phyloP scores from a whole-genome alignment of 2,888 invertebrate species.

The Megaustenia siamemsis region DNA sequence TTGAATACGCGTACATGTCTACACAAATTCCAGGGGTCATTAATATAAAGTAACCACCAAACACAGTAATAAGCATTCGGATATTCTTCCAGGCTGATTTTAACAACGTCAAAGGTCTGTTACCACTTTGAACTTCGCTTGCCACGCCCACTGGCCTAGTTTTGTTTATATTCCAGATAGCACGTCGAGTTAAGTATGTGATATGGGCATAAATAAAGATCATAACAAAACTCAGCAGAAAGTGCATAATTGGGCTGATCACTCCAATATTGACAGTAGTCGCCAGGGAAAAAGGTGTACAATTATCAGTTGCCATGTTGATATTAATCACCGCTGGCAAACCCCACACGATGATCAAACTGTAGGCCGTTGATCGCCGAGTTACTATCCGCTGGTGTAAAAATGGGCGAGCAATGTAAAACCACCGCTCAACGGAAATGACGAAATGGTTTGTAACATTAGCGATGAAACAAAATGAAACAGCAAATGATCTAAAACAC shows the following conservation, averaged over 20 bases:
- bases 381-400: conserved; percentile 1
- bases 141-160: not conserved
- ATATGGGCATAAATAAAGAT: not conserved
- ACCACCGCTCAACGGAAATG: not conserved
- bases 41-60: not conserved
- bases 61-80: not conserved
- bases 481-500: not conserved
- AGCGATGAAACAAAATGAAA: not conserved
- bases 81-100: not conserved
- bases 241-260: not conserved
- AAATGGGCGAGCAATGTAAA: not conserved
- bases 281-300: no score
- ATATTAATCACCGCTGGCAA: not conserved
- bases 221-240: not conserved
- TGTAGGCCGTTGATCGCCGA: not conserved
- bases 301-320: not conserved
- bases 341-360: not conserved
- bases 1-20: not conserved
- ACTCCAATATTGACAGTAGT: not conserved
- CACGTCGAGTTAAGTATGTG: not conserved
- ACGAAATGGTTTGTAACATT: not conserved
- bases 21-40: not conserved
- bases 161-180: not conserved
- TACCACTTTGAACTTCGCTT: not conserved
- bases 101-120: not conserved